Base-by-base conservation (phyloP, 2,797 vertebrate species). In the Menidia menidia region DNA sequence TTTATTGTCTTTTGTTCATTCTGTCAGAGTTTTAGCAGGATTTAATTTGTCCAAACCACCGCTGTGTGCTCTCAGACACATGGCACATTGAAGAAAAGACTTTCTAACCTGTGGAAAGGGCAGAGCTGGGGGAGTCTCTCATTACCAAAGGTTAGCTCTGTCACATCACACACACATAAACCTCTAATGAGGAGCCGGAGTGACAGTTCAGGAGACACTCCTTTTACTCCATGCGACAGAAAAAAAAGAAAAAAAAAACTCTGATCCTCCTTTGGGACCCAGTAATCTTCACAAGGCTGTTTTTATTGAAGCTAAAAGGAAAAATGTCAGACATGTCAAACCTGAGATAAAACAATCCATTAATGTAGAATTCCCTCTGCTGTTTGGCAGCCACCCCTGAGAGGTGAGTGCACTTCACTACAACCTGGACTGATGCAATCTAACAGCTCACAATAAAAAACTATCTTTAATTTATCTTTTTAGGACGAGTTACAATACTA, bases 121-220 rank as follows among this genome's bases (percentile, higher is more conserved):
- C 85, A 86, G 58, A 80, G 57, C 79, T 70, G 70, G 60, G 73
- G 75, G 78, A 77, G 78, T 51, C 15, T 15, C 64, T 84, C 79
- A 85, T 85, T 87, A 84, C 68, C 58, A 87, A 88, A 87, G 79
- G 85, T 86, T 87, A 81, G 52, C 68, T 35, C 18, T 63, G 41
- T 68, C 68, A 56, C 32, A 18, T 51, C 61, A 64, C 43, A 14
- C 56, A 19, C 51, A 48, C 73, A 19, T 14, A 43, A 68, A 41
- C 25, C 67, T 51, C 45, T 78, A 73, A 83, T 77, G 74, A 81
- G 75, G 43, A 63, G 63, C 44, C 53, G 43, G 35, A 66, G 60
- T 66, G 47, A 60, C 68, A 71, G 30, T 68, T 71, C 42, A 39
- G 45, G 45, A 58, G 42, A 60, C 19, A 33, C 48, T 62, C 41